phyloP scores from a whole-genome alignment of 2,888 invertebrate species.

The Sinhomidia bicolor region DNA sequence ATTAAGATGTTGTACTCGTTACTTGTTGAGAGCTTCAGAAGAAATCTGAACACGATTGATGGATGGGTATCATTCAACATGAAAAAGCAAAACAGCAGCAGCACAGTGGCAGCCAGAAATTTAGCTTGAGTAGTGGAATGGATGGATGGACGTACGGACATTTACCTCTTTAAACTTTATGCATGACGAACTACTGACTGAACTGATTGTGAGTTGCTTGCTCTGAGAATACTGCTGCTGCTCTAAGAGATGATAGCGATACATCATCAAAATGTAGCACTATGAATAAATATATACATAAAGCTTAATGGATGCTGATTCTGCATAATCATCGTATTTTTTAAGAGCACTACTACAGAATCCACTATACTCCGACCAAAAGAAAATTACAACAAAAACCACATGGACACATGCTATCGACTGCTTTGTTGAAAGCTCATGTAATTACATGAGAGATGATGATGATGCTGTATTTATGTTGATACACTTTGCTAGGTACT shows the following conservation, averaged over 20 bases:
- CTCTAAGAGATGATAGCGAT: too few relatives aligned
- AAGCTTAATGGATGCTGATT: slow-evolving; percentile 46
- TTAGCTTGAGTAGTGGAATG: slow-evolving; percentile 39
- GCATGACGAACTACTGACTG: slow-evolving; percentile 60
- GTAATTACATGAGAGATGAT: slow-evolving; percentile 61
- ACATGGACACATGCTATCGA: slow-evolving; percentile 48
- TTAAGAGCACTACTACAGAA: background rate
- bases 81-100: background rate
- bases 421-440: slow-evolving; percentile 48
- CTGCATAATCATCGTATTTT: slow-evolving; percentile 25
- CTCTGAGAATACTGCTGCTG: too few relatives aligned
- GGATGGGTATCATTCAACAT: slow-evolving; percentile 32
- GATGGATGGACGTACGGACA: slow-evolving; percentile 71
- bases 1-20: slow-evolving; percentile 9
- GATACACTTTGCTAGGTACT: background rate
- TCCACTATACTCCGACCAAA: background rate
- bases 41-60: slow-evolving; percentile 41
- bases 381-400: slow-evolving; percentile 8
- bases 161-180: slow-evolving; percentile 73
- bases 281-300: background rate
- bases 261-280: slow-evolving; percentile 28
- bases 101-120: background rate
- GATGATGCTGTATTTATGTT: background rate
- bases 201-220: too few relatives aligned
- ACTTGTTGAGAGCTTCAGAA: background rate